Base-by-base conservation (phyloP, 2,888 invertebrate species). In the Andrena minutula region DNA sequence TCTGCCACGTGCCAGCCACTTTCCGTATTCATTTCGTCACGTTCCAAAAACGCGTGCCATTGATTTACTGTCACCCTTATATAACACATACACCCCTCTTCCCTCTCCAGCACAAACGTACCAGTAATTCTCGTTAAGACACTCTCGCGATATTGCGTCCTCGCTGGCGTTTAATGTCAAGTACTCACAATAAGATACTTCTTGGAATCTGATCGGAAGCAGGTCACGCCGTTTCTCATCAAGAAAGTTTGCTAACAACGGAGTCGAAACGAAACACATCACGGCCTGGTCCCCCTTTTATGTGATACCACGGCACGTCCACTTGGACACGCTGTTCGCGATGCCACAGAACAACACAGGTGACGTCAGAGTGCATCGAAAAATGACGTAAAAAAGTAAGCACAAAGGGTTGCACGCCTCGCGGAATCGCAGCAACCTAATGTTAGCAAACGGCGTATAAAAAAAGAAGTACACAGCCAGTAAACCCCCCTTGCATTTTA, bases 291-390 rank as follows among this genome's bases (percentile, higher is more conserved):
- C 49, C 2, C 47, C 35, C 26, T 32, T 20, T 35, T 12, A 12
- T 35, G n/a, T n/a, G 10, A 49, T n/a, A 47, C 32, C n/a, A 1
- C 32, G 20, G n/a, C 49, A 16, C 16, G n/a, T 47, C 8, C n/a
- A 0, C 23, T 7, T 28, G 23, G 28, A 12, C 23, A 30, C 26
- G 12, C 35, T 64, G 35, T 51, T 78, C 51, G 10, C 56, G 20
- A 28, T 16, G 30, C 51, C 47, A 70, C 49, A 20, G 78, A 71
- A 82, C 78, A 47, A 82, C 64, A 64, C 10, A 53, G 47, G 28
- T 83, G 83, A 83, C 83, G 83, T 83, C 82, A 82, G 61, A 68
- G 49, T 51, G 49, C 65, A 47, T 51, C 70, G 47, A 23, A 30
- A n/a, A 41, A 30, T 72, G 73, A 78, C 78, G 79, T 75, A 51